Evolutionary conservation across 2,888 invertebrate species (phyloP).

Genomic region (Lasioglossum villosulum): DNA sequence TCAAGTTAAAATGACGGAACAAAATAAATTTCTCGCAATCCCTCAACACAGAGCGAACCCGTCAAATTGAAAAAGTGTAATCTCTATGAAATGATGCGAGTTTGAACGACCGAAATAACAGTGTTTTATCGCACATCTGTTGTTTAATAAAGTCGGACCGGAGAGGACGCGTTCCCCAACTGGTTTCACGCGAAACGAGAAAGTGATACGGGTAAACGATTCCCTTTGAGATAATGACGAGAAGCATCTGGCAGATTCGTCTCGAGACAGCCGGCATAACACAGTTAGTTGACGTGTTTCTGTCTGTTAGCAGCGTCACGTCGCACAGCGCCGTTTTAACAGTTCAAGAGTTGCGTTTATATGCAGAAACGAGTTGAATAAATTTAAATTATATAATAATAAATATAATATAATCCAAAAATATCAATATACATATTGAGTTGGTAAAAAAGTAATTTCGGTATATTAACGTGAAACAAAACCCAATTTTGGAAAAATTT

Average conservation of each 20-base stretch:
- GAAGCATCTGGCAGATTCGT: slow-evolving; percentile 80
- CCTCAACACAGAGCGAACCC: not conserved
- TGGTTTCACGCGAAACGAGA: slow-evolving; percentile 22
- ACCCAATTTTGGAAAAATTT: too few species aligned
- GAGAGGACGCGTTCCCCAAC: not conserved
- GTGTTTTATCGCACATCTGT: slow-evolving; percentile 2
- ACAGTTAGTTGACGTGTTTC: slow-evolving; percentile 75
- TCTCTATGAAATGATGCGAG: not conserved
- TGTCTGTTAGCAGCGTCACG: slow-evolving; percentile 17
- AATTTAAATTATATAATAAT: not conserved
- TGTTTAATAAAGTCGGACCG: not conserved
- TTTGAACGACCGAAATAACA: not conserved
- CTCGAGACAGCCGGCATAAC: slow-evolving; percentile 60
- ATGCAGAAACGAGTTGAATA: not conserved
- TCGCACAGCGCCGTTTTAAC: not conserved
- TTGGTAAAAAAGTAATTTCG: too few species aligned
- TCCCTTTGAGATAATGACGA: slow-evolving; percentile 54
- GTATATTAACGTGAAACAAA: too few species aligned
- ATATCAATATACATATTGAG: too few species aligned
- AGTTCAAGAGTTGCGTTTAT: not conserved
- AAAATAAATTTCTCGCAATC: not conserved
- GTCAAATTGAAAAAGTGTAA: not conserved
- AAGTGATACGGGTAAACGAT: slow-evolving; percentile 36
- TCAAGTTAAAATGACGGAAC: not conserved
- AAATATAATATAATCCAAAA: too few species aligned